These are phyloP conservation scores for Slavum lentiscoides DNA, from an alignment of 2,888 invertebrate genomes.

Conservation along the genomic window DNA sequence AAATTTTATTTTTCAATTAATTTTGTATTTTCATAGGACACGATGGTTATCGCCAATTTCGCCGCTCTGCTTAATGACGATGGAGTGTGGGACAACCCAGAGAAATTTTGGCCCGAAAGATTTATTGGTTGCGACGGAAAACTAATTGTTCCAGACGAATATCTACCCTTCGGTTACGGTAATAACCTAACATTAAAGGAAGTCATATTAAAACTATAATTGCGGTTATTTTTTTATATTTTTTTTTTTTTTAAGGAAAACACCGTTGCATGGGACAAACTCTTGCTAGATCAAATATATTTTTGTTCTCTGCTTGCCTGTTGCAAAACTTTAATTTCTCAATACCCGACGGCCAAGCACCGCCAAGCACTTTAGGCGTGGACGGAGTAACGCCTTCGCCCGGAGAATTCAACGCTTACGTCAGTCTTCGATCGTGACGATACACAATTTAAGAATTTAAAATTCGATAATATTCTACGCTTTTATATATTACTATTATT, in stretches of 20 bases:
- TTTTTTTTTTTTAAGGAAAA: constrained; percentile 61
- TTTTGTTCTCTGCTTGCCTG: constrained; percentile 73
- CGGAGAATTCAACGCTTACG: constrained; percentile 71
- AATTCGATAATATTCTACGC: background rate
- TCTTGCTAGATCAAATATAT: constrained; percentile 76
- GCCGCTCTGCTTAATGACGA: constrained; percentile 73
- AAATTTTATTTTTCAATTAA: background rate
- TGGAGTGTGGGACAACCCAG: constrained; percentile 70
- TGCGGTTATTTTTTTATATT: too few relatives aligned
- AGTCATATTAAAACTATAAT: constrained; percentile 22
- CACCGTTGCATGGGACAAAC: constrained; percentile 83
- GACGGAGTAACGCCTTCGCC: constrained; percentile 81
- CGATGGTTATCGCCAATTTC: constrained; percentile 78
- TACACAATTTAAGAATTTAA: background rate
- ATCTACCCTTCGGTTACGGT: constrained; percentile 78
- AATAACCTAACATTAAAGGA: constrained; percentile 34
- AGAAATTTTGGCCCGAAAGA: constrained; percentile 75
- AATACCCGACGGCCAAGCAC: constrained; percentile 67
- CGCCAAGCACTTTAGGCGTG: constrained; percentile 69
- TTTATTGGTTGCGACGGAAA: constrained; percentile 69
- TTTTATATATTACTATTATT: background rate
- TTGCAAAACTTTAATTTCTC: constrained; percentile 74
- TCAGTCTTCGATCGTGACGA: constrained; percentile 62
- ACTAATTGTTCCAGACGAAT: constrained; percentile 68
- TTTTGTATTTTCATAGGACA: constrained; percentile 64